Evolutionary conservation across 2,797 vertebrate species (phyloP).

Genomic region (Tinamus major): DNA sequence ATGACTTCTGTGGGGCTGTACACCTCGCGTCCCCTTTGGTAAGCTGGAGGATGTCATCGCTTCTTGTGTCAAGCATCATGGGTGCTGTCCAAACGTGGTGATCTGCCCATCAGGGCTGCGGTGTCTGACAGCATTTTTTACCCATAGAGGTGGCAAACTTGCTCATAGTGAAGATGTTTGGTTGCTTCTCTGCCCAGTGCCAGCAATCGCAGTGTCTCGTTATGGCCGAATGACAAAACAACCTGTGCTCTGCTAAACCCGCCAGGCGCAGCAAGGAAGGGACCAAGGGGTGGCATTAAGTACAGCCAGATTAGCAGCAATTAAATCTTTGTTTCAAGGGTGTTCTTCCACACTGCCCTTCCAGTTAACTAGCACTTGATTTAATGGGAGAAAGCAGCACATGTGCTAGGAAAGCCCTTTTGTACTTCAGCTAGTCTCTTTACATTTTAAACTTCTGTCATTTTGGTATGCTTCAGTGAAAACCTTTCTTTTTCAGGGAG

Average conservation of each 20-base stretch:
- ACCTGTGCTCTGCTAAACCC: not conserved
- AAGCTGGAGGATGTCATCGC: accelerated
- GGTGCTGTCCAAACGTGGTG: accelerated
- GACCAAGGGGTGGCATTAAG: not conserved
- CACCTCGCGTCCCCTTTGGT: not conserved
- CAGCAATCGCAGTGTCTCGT: accelerated
- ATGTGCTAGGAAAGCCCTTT: not conserved
- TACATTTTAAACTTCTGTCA: not conserved
- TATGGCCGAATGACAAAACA: not conserved
- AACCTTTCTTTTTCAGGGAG: not conserved
- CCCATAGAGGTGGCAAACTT: not conserved
- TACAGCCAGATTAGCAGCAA: not conserved
- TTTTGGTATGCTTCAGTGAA: not conserved
- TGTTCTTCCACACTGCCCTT: not conserved
- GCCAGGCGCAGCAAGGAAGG: accelerated
- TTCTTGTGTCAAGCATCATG: not conserved
- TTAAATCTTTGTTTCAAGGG: not conserved
- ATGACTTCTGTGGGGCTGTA: not conserved
- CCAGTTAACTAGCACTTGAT: not conserved
- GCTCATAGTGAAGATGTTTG: not conserved
- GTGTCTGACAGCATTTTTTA: not conserved
- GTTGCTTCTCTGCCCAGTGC: not conserved
- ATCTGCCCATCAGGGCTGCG: not conserved
- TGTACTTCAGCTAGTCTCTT: not conserved
- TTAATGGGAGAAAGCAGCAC: not conserved